Evolutionary conservation across 2,797 vertebrate species (phyloP), one percentile per base, ranked within the genome.

Genomic region (Sebastes taczanowskii): DNA sequence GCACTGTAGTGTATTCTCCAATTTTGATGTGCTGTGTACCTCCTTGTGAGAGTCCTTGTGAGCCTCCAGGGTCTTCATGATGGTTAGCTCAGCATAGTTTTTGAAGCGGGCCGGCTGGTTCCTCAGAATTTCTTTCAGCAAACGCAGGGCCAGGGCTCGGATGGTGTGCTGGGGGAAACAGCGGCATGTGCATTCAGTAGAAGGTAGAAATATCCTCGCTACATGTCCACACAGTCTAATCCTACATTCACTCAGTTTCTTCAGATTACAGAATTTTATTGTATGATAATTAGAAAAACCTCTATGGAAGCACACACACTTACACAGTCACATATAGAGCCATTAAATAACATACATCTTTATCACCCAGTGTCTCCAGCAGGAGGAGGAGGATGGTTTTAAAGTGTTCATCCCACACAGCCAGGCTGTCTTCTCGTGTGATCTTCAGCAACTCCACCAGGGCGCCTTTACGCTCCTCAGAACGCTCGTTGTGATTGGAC

Each of bases 41-140:
- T 99, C 99, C 87, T 99, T 99, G 90, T 99, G 98, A 14, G 98
- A 98, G 91, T 99, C 99, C 91, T 99, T 99, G 91, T 99, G 99
- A 23, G 99, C 98, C 95, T 99, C 99, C 92, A 99, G 94, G 2
- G 98, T 99, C 95, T 99, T 99, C 98, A 99, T 99, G 94, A 99
- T 99, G 22, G 99, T 99, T 58, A 99, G 78, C 91, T 99, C 99
- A 0, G 99, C 99, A 0, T 99, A 99, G 94, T 99, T 99, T 91
- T 99, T 99, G 90, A 99, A 99, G 79, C 99, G 96, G 3, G 96
- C 97, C 0, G 99, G 99, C 92, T 99, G 99, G 92, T 98, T 99
- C 93, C 96, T 95, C 32, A 99, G 93, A 79, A 99, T 99, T 91
- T 99, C 99, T 74, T 98, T 96, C 56, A 99, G 94, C 35, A 99